These are phyloP conservation scores for Gasterosteus nipponicus DNA, from an alignment of 2,113 vertebrate genomes.

Conservation along the genomic window DNA sequence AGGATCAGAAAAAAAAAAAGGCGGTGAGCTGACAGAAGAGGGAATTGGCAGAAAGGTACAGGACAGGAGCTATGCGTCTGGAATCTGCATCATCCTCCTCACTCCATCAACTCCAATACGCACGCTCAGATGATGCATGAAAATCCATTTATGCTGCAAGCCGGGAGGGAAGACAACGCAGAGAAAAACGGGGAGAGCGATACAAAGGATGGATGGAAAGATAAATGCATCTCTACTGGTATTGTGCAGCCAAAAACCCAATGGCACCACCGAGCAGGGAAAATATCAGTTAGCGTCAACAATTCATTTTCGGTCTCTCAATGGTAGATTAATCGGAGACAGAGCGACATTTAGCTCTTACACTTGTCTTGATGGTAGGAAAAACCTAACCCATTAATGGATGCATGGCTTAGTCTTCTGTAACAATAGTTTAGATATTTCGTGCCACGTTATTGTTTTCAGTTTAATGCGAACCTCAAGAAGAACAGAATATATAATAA, in stretches of 20 bases:
- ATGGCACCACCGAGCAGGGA: constrained; percentile 2
- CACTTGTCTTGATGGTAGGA: neutral
- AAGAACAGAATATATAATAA: neutral
- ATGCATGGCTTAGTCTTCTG: neutral
- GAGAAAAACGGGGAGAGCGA: constrained; percentile 23
- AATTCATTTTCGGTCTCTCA: constrained; percentile 19
- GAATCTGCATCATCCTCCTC: constrained; percentile 65
- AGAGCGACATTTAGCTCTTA: neutral
- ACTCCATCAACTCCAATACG: constrained; percentile 73
- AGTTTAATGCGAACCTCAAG: neutral
- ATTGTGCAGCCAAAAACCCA: constrained; percentile 32
- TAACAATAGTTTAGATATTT: neutral
- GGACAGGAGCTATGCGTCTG: constrained; percentile 54
- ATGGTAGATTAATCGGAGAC: neutral
- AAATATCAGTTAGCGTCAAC: constrained; percentile 5
- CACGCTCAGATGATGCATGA: constrained; percentile 69
- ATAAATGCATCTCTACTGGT: constrained; percentile 34
- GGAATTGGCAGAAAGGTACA: constrained; percentile 49
- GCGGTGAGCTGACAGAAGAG: constrained; percentile 23
- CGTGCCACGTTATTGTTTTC: neutral
- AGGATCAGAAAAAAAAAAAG: constrained; percentile 16
- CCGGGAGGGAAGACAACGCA: constrained; percentile 37
- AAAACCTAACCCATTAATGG: neutral
- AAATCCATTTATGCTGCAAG: constrained; percentile 73
- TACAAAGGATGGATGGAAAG: constrained; percentile 41